Evolutionary conservation across 1,140 invertebrate species (phyloP), one percentile per base, ranked within the genome.

Genomic region (Drosophila biarmipes): DNA sequence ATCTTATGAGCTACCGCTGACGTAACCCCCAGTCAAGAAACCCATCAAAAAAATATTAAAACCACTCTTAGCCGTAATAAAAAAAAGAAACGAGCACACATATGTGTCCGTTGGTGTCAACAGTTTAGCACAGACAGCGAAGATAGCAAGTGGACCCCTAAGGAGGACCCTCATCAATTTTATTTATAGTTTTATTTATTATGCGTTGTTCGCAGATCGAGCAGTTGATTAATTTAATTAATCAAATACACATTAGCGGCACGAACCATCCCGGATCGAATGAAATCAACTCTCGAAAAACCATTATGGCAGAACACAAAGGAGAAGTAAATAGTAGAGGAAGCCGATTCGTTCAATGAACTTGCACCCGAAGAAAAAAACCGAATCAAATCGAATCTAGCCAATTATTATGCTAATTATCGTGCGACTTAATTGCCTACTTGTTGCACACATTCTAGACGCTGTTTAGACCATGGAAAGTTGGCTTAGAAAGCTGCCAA

Each of bases 171-270:
- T 51, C 49, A 73, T 73, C 56, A 73, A 68, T 45, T 34, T 69
- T 71, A 69, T 71, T 71, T 71, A 71, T 71, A 69, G 51, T 56
- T 55, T 69, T 48, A 56, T 69, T 71, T 71, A 69, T 71, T 71
- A 69, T 71, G 51, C 64, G 67, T 56, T 56, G 17, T 59, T 61
- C 19, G 31, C 31, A 75, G 62, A 29, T 63, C 49, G 73, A 19
- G 21, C 54, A 64, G 56, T 75, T 73, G 77, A 87, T 89, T 82
- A 82, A 86, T 87, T 86, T 78, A 86, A 86, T 86, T 86, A 86
- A 86, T 89, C 66, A 86, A 82, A 86, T 78, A 69, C 63, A 86
- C 77, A 85, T 85, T 85, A 85, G 63, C 62, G 73, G 81, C 80
- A 84, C 80, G 80, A 73, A 75, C 72, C 51, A 59, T 52, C 52